These are phyloP conservation scores for Dione juno DNA, from an alignment of 2,888 invertebrate species.

Conservation along the genomic window DNA sequence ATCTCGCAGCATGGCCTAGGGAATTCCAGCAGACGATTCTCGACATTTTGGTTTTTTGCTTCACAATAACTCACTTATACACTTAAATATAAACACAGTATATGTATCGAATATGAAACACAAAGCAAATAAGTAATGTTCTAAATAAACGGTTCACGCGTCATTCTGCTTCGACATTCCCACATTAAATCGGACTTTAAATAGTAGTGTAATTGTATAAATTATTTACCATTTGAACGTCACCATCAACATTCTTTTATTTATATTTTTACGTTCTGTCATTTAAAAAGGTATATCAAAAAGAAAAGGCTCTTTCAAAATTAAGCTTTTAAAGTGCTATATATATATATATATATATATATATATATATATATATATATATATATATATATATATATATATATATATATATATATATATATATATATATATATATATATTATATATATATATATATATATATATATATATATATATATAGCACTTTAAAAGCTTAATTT, in stretches of 20 bases:
- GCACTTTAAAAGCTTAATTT: too few species aligned
- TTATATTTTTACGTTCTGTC: conserved; percentile 9
- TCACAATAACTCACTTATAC: conserved; percentile 41
- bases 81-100: conserved; percentile 33
- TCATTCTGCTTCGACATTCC: conserved; percentile 44
- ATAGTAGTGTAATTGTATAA: conserved; percentile 54
- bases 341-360: too few species aligned
- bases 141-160: conserved; percentile 42
- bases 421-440: too few species aligned
- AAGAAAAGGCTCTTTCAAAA: not conserved
- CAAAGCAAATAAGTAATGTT: conserved; percentile 28
- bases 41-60: conserved; percentile 54
- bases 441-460: too few species aligned
- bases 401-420: too few species aligned
- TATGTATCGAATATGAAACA: conserved; percentile 33
- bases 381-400: too few species aligned
- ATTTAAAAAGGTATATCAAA: not conserved
- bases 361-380: too few species aligned
- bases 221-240: conserved; percentile 53
- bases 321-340: too few species aligned
- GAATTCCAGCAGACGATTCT: conserved; percentile 58
- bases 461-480: too few species aligned
- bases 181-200: conserved; percentile 50
- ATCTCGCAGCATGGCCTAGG: conserved; percentile 52
- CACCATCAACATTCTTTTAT: conserved; percentile 34